Evolutionary conservation across 2,113 vertebrate genomes (phyloP), one percentile per base, ranked within the genome.

Genomic region (Hemiscyllium ocellatum): DNA sequence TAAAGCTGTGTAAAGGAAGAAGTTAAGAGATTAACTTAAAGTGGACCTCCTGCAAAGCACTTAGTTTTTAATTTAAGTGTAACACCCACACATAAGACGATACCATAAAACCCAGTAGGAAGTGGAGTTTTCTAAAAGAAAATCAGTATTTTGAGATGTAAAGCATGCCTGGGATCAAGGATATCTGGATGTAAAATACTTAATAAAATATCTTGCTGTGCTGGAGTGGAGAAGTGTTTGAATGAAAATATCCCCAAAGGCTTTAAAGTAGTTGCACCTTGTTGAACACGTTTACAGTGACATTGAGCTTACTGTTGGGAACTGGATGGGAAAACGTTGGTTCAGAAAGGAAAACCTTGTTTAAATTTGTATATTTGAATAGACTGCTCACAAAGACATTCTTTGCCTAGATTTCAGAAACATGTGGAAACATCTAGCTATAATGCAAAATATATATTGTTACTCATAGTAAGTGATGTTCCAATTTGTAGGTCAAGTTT

Each of bases 81-180:
- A 50, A 70, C 24, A 89, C 37, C 37, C 93, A 70, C 86, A 29
- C 7, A 13, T 56, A 89, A 29, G 86, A 29, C 52, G 19, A 56
- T 50, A 5, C 61, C 42, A 50, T 50, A 70, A 52, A 13, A 50
- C 68, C 24, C 22, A 50, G 68, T 47, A 70, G 20, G 68, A 24
- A 50, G 42, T 72, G 26, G 24, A 15, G 68, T 95, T 95, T 70
- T 24, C 93, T 72, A 19, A 68, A 50, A 72, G 26, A n/a, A 61
- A 33, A 89, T 47, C 37, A 72, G 68, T 70, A 68, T 95, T 95
- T 76, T 72, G 37, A 24, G 94, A 76, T 95, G 42, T 95, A 52
- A 29, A 50, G 68, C 94, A 70, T 72, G 69, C 68, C 68, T 72
- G 42, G 26, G 94, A 69, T 95, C 24, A 52, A 47, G 24, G 69